Evolutionary conservation across 2,888 invertebrate species (phyloP), one percentile per base, ranked within the genome.

Genomic region (Pterobdella sp.): DNA sequence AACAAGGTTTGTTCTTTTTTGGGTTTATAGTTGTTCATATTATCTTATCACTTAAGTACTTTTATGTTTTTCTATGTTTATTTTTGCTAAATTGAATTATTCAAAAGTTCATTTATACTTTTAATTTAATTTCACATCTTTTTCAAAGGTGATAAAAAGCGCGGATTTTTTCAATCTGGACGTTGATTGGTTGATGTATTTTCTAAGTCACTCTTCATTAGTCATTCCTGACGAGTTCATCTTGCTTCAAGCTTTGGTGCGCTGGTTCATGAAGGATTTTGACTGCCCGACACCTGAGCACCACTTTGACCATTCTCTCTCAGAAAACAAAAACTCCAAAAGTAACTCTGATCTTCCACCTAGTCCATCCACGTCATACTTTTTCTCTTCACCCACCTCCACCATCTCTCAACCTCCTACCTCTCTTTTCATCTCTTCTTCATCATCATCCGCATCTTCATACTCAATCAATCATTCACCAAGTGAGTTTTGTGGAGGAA

Each of bases 141-240:
- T 4, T 49, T 35, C 65, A 34, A 18, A 70, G 70, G 32, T 70
- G n/a, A 37, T 60, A 18, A 32, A 52, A 26, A 34, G 70, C 26
- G 32, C 70, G 65, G 93, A 93, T 81, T 92, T 94, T 82, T 88
- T 88, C 0, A 90, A 90, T 81, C 88, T 94, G 81, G 93, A 93
- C 80, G 87, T 89, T 0, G 91, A 92, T 77, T 88, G 90, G 52
- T 85, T 94, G 75, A 87, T 90, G 64, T 86, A 88, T 71, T 85
- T 95, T 78, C 84, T 77, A 18, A 37, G 74, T 82, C 91, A 92
- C 82, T 91, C 91, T 80, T 93, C 92, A 84, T 85, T 95, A 18
- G 93, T 94, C 60, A 88, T 95, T 74, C 88, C 90, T 80, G 92
- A 93, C 84, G 95, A 95, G 87, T 90, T 91, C 87, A 88, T 89